These are phyloP conservation scores for Harpagus bidentatus DNA, from an alignment of 2,113 vertebrate genomes.

Conservation along the genomic window DNA sequence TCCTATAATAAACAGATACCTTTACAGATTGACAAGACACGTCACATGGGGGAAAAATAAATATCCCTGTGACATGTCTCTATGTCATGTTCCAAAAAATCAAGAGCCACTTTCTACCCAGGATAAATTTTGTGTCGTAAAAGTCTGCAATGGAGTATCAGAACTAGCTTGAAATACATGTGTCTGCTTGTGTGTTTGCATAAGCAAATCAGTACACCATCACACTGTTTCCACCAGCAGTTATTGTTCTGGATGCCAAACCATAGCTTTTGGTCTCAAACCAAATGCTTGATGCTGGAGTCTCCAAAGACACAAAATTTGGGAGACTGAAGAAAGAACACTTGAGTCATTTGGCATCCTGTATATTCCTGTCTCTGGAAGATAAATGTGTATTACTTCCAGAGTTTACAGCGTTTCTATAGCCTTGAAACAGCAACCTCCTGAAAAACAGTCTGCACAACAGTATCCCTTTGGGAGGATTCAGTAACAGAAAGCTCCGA, in stretches of 20 bases:
- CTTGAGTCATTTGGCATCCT: not conserved
- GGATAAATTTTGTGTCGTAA: not conserved
- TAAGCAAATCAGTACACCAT: not conserved
- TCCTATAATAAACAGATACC: not conserved
- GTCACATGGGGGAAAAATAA: not conserved
- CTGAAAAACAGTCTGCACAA: not conserved
- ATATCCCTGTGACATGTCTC: not conserved
- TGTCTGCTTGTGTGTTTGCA: not conserved
- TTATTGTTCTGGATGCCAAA: not conserved
- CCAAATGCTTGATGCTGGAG: not conserved
- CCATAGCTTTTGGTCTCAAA: not conserved
- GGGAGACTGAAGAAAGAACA: not conserved
- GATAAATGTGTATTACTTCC: not conserved
- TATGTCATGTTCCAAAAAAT: not conserved
- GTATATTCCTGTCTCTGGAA: not conserved
- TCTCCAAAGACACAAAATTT: not conserved
- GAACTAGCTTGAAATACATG: not conserved
- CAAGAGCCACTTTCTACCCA: not conserved
- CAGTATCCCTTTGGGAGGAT: not conserved
- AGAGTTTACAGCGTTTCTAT: not conserved
- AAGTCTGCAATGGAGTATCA: not conserved
- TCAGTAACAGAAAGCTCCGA: not conserved
- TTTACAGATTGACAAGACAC: not conserved
- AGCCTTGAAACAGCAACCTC: not conserved
- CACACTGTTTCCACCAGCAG: fast-evolving